Percentiles rank a stretch among this genome's conserved stretches.
Evolutionary conservation across 2,888 invertebrate species (phyloP).

Genomic region (Tribolium freemani): DNA sequence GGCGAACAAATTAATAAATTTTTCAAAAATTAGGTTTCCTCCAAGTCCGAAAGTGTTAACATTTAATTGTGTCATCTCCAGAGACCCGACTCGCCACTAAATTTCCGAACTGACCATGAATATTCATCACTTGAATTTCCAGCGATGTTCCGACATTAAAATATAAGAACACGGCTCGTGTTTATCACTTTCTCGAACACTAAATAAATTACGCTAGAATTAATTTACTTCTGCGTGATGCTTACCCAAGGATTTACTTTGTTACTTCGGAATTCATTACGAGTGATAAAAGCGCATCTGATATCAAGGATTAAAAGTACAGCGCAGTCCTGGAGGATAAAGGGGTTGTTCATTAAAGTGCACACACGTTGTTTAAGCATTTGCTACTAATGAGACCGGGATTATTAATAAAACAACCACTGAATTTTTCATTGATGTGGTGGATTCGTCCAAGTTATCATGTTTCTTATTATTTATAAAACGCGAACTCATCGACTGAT

Average conservation of each 20-base stretch:
- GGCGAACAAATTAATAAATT: not conserved
- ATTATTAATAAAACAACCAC: conserved; percentile 47
- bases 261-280: conserved; percentile 46
- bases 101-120: conserved; percentile 1
- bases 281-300: conserved; percentile 43
- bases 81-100: not conserved
- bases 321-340: conserved; percentile 34
- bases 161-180: conserved; percentile 11
- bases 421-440: conserved; percentile 26
- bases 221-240: conserved; percentile 30
- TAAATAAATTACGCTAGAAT: conserved; percentile 32
- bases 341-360: conserved; percentile 46
- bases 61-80: not conserved
- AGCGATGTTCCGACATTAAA: conserved; percentile 4
- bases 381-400: conserved; percentile 41
- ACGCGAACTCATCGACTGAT: conserved; percentile 1
- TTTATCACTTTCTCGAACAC: conserved; percentile 23
- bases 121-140: conserved; percentile 18
- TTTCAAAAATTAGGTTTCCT: not conserved
- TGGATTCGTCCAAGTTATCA: conserved; percentile 11
- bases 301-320: conserved; percentile 39
- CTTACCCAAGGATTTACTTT: conserved; percentile 39
- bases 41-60: not conserved
- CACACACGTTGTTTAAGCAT: conserved; percentile 44
- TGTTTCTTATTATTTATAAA: conserved; percentile 24